A percentile compares a stretch with the other conserved stretches of the same genome.
These are phyloP conservation scores for Vidua macroura DNA, from an alignment of 2,113 vertebrate species.

Conservation along the genomic window DNA sequence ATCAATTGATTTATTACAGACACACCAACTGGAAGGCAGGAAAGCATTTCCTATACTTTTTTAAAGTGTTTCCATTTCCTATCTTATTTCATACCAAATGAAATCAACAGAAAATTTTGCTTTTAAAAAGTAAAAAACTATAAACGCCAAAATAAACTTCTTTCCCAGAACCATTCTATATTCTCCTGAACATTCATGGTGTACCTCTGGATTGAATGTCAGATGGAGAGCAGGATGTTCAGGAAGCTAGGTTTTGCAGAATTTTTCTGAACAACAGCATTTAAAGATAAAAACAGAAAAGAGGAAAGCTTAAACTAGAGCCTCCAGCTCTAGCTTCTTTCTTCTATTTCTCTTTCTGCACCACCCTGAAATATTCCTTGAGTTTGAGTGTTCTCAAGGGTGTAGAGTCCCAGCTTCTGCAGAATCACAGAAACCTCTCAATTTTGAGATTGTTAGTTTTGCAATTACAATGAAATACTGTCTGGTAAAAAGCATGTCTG, in stretches of 20 bases:
- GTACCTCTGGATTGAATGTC: neutral
- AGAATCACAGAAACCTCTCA: neutral
- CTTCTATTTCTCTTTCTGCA: neutral
- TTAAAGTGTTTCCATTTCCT: neutral
- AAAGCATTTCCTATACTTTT: neutral
- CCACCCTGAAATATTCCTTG: neutral
- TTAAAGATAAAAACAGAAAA: neutral
- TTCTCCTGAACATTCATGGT: neutral
- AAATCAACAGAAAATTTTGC: neutral
- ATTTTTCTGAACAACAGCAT: neutral
- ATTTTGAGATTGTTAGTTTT: neutral
- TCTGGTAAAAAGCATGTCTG: neutral
- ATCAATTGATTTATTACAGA: neutral
- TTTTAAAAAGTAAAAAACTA: neutral
- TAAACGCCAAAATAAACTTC: neutral
- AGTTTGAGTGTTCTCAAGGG: neutral
- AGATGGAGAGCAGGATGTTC: fast-evolving
- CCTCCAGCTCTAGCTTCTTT: neutral
- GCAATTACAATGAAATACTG: neutral
- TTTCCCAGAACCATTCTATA: neutral
- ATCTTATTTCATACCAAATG: neutral
- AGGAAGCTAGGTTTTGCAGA: neutral
- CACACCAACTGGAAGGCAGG: neutral
- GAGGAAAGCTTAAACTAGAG: neutral
- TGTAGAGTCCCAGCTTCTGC: neutral